Evolutionary conservation across 2,888 invertebrate species (phyloP).

Genomic region (Leptothorax acervorum): DNA sequence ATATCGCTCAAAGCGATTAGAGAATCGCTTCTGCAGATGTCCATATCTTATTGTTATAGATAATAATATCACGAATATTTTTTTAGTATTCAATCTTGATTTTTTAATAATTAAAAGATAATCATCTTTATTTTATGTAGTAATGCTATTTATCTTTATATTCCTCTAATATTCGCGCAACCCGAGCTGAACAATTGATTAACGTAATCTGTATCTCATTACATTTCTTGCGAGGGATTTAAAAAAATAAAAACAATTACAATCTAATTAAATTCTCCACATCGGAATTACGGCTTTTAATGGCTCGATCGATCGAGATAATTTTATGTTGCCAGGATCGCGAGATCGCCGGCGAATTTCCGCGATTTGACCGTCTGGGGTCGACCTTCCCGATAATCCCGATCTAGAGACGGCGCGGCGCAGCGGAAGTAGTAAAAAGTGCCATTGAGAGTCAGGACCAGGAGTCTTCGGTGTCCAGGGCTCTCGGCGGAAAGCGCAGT

Average conservation of each 20-base stretch:
- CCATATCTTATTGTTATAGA: neutral
- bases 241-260: neutral
- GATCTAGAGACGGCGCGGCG: slow-evolving; percentile 30
- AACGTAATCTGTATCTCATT: neutral
- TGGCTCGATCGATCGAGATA: no score
- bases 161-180: neutral
- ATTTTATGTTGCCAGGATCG: neutral
- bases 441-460: slow-evolving; percentile 56
- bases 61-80: neutral
- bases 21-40: neutral
- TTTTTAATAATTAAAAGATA: neutral
- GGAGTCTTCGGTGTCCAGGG: slow-evolving; percentile 58
- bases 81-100: neutral
- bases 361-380: slow-evolving; percentile 26
- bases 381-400: slow-evolving; percentile 63
- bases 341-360: neutral
- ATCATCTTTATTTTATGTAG: neutral
- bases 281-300: neutral
- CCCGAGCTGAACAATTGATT: neutral
- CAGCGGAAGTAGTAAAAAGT: slow-evolving; percentile 70
- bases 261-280: neutral
- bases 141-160: neutral
- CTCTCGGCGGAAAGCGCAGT: neutral
- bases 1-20: neutral
- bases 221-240: neutral